phyloP scores from a whole-genome alignment of 2,113 vertebrate genomes.

The Ornithorhynchus anatinus region DNA sequence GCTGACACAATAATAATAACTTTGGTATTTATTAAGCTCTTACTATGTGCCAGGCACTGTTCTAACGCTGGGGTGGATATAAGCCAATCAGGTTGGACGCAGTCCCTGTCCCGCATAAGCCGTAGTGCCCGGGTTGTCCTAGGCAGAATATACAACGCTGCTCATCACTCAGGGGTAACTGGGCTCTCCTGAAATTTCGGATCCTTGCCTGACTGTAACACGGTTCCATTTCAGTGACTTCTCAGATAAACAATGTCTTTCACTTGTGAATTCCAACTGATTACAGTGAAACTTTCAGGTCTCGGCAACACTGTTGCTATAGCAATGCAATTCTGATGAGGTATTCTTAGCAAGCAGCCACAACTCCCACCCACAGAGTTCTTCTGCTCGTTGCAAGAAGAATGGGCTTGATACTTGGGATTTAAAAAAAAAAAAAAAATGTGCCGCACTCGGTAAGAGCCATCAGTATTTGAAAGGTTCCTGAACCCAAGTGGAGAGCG shows the following conservation, averaged over 20 bases:
- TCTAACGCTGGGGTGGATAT: too few species aligned
- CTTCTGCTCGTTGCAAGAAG: conserved; percentile 41
- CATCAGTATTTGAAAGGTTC: not conserved
- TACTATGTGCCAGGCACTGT: too few species aligned
- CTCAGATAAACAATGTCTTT: conserved; percentile 42
- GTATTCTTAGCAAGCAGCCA: conserved; percentile 76
- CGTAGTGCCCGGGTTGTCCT: not conserved
- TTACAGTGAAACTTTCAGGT: conserved; percentile 54
- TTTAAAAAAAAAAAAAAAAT: conserved; percentile 35
- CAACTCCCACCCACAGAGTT: conserved; percentile 37
- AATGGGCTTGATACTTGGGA: conserved; percentile 34
- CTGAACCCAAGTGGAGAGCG: not conserved
- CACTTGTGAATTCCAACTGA: conserved; percentile 39
- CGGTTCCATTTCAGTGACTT: not conserved
- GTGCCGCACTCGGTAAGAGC: not conserved
- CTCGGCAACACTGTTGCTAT: conserved; percentile 75
- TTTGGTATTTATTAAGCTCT: too few species aligned
- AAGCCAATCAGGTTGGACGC: too few species aligned
- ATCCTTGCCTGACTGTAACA: not conserved
- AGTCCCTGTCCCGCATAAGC: too few species aligned
- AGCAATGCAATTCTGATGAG: conserved; percentile 58
- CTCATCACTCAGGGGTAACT: not conserved
- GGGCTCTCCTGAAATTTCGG: not conserved
- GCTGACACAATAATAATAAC: too few species aligned
- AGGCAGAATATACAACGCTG: not conserved